Percentiles rank a stretch among this genome's conserved stretches.
These are phyloP conservation scores for Tragelaphus scriptus DNA, from an alignment of 2,113 vertebrate species.

Conservation along the genomic window DNA sequence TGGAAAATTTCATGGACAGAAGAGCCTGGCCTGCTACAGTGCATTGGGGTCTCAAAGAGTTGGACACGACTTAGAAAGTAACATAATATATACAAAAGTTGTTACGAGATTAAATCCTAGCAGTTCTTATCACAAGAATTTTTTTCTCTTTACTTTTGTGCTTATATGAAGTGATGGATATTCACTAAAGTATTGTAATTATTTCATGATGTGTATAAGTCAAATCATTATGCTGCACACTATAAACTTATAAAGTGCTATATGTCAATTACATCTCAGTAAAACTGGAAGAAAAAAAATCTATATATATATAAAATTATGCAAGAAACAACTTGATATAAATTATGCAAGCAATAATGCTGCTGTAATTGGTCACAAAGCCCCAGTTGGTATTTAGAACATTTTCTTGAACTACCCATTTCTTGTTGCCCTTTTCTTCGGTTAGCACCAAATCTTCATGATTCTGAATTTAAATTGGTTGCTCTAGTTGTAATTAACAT, in stretches of 20 bases:
- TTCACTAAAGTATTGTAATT: not conserved
- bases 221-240: not conserved
- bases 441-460: not conserved
- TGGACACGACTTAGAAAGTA: not conserved
- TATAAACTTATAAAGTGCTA: not conserved
- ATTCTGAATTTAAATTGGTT: not conserved
- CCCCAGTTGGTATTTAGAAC: not conserved
- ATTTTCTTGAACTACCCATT: not conserved
- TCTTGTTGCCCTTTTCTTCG: not conserved
- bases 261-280: not conserved
- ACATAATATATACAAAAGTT: not conserved
- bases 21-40: not conserved
- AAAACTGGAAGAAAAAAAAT: not conserved
- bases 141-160: not conserved
- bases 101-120: not conserved
- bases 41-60: not conserved
- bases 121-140: not conserved
- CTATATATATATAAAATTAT: not conserved
- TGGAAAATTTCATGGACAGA: not conserved
- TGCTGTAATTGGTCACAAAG: not conserved
- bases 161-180: not conserved
- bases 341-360: not conserved
- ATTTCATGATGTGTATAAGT: not conserved
- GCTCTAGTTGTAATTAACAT: not conserved
- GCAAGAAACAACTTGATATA: too few relatives aligned